These are phyloP conservation scores for Myotis pilosus DNA, from an alignment of 2,797 vertebrate genomes.

Conservation along the genomic window DNA sequence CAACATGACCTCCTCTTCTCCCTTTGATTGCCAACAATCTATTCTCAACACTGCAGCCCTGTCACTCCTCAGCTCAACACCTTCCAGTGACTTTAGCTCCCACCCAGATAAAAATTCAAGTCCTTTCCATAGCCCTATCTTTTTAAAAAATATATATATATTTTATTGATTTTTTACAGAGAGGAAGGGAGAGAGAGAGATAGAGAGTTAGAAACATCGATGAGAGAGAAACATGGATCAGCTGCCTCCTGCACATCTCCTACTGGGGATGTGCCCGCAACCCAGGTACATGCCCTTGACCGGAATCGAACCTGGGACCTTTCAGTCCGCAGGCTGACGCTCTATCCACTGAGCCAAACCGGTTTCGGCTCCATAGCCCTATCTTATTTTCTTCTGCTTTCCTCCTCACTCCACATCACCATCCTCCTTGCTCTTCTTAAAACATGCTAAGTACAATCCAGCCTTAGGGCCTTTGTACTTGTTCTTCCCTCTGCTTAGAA, in stretches of 20 bases:
- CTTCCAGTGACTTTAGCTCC: neutral
- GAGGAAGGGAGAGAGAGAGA: no score
- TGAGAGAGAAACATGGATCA: no score
- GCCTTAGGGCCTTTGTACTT: neutral
- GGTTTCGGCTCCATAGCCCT: neutral
- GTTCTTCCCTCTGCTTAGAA: slow-evolving; percentile 2
- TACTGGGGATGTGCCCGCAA: no score
- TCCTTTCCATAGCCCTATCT: neutral
- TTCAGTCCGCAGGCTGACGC: no score
- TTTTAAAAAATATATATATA: no score
- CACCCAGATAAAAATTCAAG: neutral
- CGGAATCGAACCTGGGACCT: no score
- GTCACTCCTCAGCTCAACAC: neutral
- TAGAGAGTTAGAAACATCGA: no score
- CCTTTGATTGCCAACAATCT: neutral
- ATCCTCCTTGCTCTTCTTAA: neutral
- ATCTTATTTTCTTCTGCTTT: neutral
- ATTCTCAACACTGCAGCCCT: neutral
- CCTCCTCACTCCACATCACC: neutral
- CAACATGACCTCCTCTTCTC: neutral
- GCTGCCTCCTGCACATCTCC: no score
- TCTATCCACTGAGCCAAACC: no score
- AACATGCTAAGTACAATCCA: neutral
- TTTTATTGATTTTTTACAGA: no score
- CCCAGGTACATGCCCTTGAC: no score